Base-by-base conservation (phyloP, 2,113 vertebrate species). In the Aspidoscelis tigris region DNA sequence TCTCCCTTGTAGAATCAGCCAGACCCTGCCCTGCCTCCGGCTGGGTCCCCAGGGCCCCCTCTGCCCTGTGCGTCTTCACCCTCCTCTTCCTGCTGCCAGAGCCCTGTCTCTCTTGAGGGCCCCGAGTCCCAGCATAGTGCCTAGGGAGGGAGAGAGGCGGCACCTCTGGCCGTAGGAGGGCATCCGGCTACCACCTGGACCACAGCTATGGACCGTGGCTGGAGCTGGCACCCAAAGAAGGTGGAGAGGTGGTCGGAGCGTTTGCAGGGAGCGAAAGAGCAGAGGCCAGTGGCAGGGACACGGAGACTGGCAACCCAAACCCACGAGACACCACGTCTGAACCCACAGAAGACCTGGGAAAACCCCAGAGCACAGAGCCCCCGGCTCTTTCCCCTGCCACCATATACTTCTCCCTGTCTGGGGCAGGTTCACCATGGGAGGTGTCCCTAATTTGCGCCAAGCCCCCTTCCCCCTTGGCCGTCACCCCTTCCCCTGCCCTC, bases 1-100 rank as follows among this genome's bases (percentile, higher is more conserved):
- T 81, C 84, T 86, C 84, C 84, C 79, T 81, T 86, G 44, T 64
- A 71, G 79, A 58, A 5, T 58, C 55, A 2, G 24, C 66, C 22
- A 44, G 75, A 20, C 12, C 74, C n/a, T 81, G 73, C 16, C 9
- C 65, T 5, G 47, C 39, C 5, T 8, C 72, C 33, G 7, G 26
- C 2, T 3, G 26, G 77, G 61, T 44, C 1, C 61, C 44, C 1
- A 8, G 72, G 16, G 24, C 39, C n/a, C 55, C 58, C 22, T 20
- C 5, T 47, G 7, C 22, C 47, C 39, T 65, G 20, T 8, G 22
- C 7, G 76, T 47, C 43, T 18, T 50, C 71, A 39, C 20, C 71
- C 81, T 64, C 69, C 39, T 73, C 33, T 33, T 33, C 71, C 55
- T 81, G 55, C 70, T 10, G 8, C 71, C 53, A 9, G 10, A 58